These are phyloP conservation scores for Ia io DNA, from an alignment of 2,113 vertebrate species.

Conservation along the genomic window DNA sequence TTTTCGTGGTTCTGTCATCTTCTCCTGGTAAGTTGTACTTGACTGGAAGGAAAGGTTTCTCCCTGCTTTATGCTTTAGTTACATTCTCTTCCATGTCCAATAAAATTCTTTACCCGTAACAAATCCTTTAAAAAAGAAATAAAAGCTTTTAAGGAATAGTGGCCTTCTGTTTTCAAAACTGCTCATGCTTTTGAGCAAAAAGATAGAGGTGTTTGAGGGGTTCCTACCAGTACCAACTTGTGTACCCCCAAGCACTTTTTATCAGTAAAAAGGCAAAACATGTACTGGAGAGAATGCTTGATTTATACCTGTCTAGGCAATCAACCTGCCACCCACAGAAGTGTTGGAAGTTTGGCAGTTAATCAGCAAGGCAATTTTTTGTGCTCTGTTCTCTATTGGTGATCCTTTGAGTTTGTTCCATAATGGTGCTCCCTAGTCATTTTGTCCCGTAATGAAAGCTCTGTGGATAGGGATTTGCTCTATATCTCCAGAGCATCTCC, in stretches of 20 bases:
- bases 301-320: constrained; percentile 74
- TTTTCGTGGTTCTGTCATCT: neutral
- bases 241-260: constrained; percentile 65
- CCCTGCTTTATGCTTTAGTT: neutral
- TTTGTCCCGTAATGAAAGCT: neutral
- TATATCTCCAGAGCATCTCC: neutral
- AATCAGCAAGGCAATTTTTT: constrained; percentile 60
- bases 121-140: neutral
- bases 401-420: neutral
- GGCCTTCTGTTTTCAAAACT: constrained; percentile 54
- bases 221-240: constrained; percentile 68
- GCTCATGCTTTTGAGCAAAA: constrained; percentile 38
- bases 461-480: neutral
- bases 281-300: constrained; percentile 44
- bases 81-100: neutral
- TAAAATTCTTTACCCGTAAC: neutral
- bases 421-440: neutral
- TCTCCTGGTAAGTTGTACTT: neutral
- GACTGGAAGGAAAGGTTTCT: neutral
- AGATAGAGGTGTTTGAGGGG: constrained; percentile 48
- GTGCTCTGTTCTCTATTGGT: constrained; percentile 1
- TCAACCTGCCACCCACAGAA: constrained; percentile 70
- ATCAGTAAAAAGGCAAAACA: constrained; percentile 64
- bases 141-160: neutral
- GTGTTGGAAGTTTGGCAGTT: constrained; percentile 62